phyloP scores from a whole-genome alignment of 2,797 vertebrate genomes.

The Lepus oiostolus region DNA sequence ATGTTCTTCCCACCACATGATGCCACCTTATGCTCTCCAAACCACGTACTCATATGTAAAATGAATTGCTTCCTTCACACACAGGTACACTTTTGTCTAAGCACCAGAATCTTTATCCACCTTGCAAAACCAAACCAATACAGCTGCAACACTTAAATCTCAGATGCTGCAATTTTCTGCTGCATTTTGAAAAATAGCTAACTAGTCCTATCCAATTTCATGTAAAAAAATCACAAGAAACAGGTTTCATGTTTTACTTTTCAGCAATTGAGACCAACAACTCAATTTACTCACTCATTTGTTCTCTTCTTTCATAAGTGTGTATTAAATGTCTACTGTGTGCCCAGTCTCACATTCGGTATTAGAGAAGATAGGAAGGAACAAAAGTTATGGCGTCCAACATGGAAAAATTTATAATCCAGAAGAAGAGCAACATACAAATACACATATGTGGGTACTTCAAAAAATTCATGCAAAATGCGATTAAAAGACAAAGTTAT shows the following conservation, averaged over 20 bases:
- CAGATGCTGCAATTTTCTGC: slow-evolving; percentile 21
- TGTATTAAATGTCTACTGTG: slow-evolving; percentile 40
- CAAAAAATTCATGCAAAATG: no score
- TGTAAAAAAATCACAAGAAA: background rate
- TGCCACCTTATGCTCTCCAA: background rate
- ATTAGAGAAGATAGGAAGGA: slow-evolving; percentile 48
- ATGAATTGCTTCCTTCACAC: slow-evolving; percentile 28
- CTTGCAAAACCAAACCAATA: slow-evolving; percentile 21
- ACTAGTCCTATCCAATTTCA: slow-evolving; percentile 30
- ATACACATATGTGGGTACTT: background rate
- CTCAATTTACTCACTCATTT: slow-evolving; percentile 55
- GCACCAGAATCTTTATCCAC: background rate
- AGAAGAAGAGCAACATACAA: slow-evolving; percentile 30
- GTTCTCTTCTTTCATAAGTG: slow-evolving; percentile 21
- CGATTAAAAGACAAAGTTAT: no score
- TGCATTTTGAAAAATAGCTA: background rate
- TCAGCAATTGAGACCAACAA: background rate
- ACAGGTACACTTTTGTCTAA: slow-evolving; percentile 22
- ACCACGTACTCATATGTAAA: background rate
- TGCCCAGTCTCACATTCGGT: background rate
- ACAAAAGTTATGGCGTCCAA: slow-evolving; percentile 1
- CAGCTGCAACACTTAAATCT: slow-evolving; percentile 11
- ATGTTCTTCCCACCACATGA: background rate
- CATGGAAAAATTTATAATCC: slow-evolving; percentile 11
- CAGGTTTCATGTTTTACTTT: slow-evolving; percentile 1